phyloP scores from a whole-genome alignment of 2,888 invertebrate genomes.

The Podotricha telesiphe region DNA sequence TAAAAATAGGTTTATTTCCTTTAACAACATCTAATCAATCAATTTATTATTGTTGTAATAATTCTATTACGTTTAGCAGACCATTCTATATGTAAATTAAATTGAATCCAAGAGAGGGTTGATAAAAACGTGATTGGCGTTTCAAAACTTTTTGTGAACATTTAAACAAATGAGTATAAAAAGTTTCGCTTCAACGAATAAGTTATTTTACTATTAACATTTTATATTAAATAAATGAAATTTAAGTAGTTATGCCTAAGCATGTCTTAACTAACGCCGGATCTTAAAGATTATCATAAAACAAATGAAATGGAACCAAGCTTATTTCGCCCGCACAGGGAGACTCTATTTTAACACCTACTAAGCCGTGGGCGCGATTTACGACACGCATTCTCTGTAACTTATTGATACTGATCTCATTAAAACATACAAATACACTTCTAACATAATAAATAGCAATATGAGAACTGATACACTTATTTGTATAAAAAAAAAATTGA shows the following conservation, averaged over 20 bases:
- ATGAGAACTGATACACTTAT: slow-evolving; percentile 13
- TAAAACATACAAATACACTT: slow-evolving; percentile 18
- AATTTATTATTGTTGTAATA: slow-evolving; percentile 46
- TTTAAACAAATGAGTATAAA: slow-evolving; percentile 32
- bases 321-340: slow-evolving; percentile 74
- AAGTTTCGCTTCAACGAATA: slow-evolving; percentile 12
- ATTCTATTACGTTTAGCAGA: slow-evolving; percentile 63
- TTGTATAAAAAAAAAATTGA: neutral
- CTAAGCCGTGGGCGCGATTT: slow-evolving; percentile 77
- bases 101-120: slow-evolving; percentile 58
- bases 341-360: slow-evolving; percentile 82
- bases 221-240: neutral
- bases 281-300: slow-evolving; percentile 83
- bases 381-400: slow-evolving; percentile 58
- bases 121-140: slow-evolving; percentile 56
- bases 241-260: slow-evolving; percentile 58
- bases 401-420: slow-evolving; percentile 28
- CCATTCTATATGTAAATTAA: slow-evolving; percentile 76
- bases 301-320: slow-evolving; percentile 75
- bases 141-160: slow-evolving; percentile 52
- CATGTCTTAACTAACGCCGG: slow-evolving; percentile 72
- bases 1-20: neutral
- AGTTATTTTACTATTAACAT: neutral
- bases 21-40: neutral
- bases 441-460: slow-evolving; percentile 17